phyloP scores from a whole-genome alignment of 2,888 invertebrate genomes.

The Ariolimax columbianus region DNA sequence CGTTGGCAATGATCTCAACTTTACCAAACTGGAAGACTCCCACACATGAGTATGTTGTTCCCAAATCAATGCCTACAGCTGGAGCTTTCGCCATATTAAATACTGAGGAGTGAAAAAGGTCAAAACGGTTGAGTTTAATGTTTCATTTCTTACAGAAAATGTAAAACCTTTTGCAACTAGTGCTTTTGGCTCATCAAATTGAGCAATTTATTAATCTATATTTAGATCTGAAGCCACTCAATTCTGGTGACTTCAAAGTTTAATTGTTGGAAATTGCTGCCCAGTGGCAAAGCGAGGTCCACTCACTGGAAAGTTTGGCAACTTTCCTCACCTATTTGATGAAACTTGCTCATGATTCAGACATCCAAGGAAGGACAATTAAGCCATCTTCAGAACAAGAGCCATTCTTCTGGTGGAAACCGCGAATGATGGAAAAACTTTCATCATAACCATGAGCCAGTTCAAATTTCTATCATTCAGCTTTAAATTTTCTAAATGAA shows the following conservation, averaged over 20 bases:
- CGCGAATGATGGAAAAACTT: slow-evolving; percentile 55
- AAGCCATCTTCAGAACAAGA: slow-evolving; percentile 56
- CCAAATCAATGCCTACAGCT: slow-evolving; percentile 91
- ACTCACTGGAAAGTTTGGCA: no score
- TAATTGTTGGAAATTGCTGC: no score
- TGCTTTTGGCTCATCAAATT: no score
- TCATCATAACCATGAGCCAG: slow-evolving; percentile 58
- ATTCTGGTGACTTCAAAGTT: not conserved
- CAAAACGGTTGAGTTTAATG: not conserved
- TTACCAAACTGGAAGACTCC: slow-evolving; percentile 80
- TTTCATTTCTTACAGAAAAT: no score
- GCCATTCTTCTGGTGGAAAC: slow-evolving; percentile 60
- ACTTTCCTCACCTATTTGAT: no score
- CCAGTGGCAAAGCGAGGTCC: no score
- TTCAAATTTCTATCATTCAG: not conserved
- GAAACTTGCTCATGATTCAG: slow-evolving; percentile 47
- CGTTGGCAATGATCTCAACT: slow-evolving; percentile 81
- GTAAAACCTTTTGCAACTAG: no score
- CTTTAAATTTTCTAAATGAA: not conserved
- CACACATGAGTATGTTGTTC: slow-evolving; percentile 87
- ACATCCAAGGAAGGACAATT: slow-evolving; percentile 52
- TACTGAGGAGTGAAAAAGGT: not conserved
- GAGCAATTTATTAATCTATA: no score
- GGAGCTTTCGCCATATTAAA: slow-evolving; percentile 58
- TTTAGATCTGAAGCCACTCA: not conserved